These are phyloP conservation scores for Eugnorisma glareosa DNA, from an alignment of 2,888 invertebrate species.

Conservation along the genomic window DNA sequence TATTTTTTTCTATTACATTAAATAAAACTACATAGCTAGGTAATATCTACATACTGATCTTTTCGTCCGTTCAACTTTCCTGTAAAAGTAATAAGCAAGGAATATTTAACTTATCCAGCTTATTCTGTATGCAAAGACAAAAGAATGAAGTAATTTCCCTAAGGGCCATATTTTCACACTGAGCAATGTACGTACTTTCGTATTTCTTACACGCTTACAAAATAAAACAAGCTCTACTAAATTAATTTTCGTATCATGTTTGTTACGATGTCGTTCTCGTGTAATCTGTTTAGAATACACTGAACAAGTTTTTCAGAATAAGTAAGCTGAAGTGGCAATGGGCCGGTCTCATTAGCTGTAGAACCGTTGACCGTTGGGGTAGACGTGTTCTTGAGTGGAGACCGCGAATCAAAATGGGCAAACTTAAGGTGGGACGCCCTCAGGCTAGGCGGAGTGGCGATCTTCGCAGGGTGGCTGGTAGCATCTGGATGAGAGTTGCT, in stretches of 20 bases:
- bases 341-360: too few species aligned
- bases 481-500: too few species aligned
- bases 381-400: too few species aligned
- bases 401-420: too few species aligned
- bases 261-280: neutral
- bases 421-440: too few species aligned
- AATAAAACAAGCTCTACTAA: constrained; percentile 28
- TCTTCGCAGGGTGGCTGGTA: too few species aligned
- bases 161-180: constrained; percentile 44
- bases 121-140: constrained; percentile 45
- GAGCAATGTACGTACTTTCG: constrained; percentile 5
- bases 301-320: too few species aligned
- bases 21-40: neutral
- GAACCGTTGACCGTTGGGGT: too few species aligned
- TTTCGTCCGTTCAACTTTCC: constrained; percentile 16
- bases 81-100: constrained; percentile 25
- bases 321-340: too few species aligned
- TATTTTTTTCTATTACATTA: neutral
- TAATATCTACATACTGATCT: neutral
- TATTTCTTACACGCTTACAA: constrained; percentile 37
- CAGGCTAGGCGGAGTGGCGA: too few species aligned
- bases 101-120: constrained; percentile 32
- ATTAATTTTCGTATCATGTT: constrained; percentile 27
- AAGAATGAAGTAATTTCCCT: constrained; percentile 54
- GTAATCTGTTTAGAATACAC: neutral